phyloP scores from a whole-genome alignment of 2,113 vertebrate genomes.

The Psammodynastes pulverulentus region DNA sequence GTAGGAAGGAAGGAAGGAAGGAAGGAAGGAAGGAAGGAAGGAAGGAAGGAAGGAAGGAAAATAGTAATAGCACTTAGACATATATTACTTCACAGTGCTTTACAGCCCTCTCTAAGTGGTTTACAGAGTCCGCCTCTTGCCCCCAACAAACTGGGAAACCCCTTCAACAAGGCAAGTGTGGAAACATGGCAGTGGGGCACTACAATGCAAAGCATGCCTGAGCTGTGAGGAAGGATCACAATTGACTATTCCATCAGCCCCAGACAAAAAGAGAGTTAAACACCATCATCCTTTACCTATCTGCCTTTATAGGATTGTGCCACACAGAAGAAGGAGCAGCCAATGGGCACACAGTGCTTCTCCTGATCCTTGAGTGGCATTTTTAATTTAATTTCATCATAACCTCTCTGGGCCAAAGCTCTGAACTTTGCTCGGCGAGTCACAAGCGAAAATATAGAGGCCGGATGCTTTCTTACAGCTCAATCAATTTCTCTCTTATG shows the following conservation, averaged over 20 bases:
- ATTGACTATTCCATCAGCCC: not conserved
- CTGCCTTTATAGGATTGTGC: not conserved
- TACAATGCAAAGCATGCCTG: not conserved
- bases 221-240: not conserved
- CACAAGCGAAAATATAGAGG: slow-evolving; percentile 45
- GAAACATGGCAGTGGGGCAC: not conserved
- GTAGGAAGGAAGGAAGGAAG: too few relatives aligned
- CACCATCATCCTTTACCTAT: too few relatives aligned
- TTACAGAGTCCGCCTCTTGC: too few relatives aligned
- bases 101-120: too few relatives aligned
- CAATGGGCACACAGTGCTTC: not conserved
- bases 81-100: too few relatives aligned
- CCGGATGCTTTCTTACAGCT: slow-evolving; percentile 21
- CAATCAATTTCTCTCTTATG: slow-evolving; percentile 1
- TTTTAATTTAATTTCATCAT: slow-evolving; percentile 30
- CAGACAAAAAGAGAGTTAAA: not conserved
- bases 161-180: not conserved
- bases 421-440: slow-evolving; percentile 32
- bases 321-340: not conserved
- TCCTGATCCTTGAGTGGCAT: slow-evolving; percentile 23
- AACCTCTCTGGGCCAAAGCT: slow-evolving; percentile 22
- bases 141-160: too few relatives aligned
- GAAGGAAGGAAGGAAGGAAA: too few relatives aligned
- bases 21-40: too few relatives aligned
- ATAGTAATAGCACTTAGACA: too few relatives aligned